Percentiles rank a stretch among this genome's conserved stretches.
Evolutionary conservation across 2,888 invertebrate genomes (phyloP).

Genomic region (Athalia cordata): DNA sequence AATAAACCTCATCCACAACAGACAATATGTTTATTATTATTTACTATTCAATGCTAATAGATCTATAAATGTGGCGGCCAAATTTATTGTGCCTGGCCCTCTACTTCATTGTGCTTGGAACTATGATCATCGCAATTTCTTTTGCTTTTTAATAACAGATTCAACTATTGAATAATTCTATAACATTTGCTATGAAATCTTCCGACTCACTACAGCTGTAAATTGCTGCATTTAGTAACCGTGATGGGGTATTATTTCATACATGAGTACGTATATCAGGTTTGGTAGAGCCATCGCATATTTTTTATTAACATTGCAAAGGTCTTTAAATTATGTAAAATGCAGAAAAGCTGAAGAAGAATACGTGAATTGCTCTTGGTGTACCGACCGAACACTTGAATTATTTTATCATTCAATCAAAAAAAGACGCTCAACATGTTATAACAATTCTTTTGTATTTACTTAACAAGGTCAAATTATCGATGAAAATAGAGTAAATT

Average conservation of each 20-base stretch:
- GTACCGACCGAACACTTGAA: background rate
- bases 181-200: conserved; percentile 16
- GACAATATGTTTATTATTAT: conserved; percentile 71
- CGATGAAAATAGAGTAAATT: conserved; percentile 4
- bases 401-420: conserved; percentile 11
- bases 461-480: background rate
- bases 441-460: background rate
- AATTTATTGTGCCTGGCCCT: conserved; percentile 73
- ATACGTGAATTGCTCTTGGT: background rate
- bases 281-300: conserved; percentile 24
- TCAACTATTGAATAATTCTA: conserved; percentile 9
- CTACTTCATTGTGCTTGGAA: conserved; percentile 71
- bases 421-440: background rate
- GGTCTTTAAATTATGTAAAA: background rate
- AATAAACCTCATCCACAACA: conserved; percentile 61
- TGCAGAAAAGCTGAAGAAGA: background rate
- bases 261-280: conserved; percentile 14
- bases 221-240: background rate
- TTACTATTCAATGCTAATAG: conserved; percentile 70
- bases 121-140: conserved; percentile 55
- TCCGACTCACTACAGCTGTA: background rate
- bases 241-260: conserved; percentile 10
- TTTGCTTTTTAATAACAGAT: conserved; percentile 8
- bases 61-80: conserved; percentile 72
- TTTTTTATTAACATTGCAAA: conserved; percentile 4